phyloP scores from a whole-genome alignment of 1,140 invertebrate genomes.

The Dinothrombium tinctorium region DNA sequence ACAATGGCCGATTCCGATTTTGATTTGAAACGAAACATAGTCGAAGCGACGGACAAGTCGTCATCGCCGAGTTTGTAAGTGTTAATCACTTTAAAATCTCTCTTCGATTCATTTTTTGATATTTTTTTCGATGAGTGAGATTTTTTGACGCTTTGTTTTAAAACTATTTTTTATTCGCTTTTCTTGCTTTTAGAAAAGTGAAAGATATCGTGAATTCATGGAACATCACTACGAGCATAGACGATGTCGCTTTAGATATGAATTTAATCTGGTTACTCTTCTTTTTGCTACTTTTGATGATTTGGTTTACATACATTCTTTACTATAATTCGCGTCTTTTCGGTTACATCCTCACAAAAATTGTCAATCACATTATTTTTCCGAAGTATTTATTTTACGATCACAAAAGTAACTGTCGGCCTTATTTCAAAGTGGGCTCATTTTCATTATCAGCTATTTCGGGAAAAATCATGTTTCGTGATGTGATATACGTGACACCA shows the following conservation, averaged over 20 bases:
- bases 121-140: too few relatives aligned
- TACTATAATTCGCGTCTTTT: constrained; percentile 83
- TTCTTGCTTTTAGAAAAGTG: too few relatives aligned
- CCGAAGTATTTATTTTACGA: constrained; percentile 24
- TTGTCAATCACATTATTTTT: constrained; percentile 57
- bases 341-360: constrained; percentile 63
- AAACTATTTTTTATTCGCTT: too few relatives aligned
- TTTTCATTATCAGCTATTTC: constrained; percentile 78
- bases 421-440: constrained; percentile 33
- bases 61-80: too few relatives aligned
- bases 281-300: constrained; percentile 48
- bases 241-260: constrained; percentile 28
- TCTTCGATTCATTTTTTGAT: too few relatives aligned
- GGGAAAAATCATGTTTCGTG: constrained; percentile 95
- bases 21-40: too few relatives aligned
- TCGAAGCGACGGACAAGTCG: too few relatives aligned
- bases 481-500: constrained; percentile 78
- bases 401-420: neutral
- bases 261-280: constrained; percentile 55
- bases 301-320: constrained; percentile 77
- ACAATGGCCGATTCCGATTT: too few relatives aligned
- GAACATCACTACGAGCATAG: constrained; percentile 12
- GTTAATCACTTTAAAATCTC: too few relatives aligned
- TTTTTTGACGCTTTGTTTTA: too few relatives aligned
- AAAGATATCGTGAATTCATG: too few relatives aligned